Evolutionary conservation across 2,888 invertebrate species (phyloP).

Genomic region (Cheilosia variabilis): DNA sequence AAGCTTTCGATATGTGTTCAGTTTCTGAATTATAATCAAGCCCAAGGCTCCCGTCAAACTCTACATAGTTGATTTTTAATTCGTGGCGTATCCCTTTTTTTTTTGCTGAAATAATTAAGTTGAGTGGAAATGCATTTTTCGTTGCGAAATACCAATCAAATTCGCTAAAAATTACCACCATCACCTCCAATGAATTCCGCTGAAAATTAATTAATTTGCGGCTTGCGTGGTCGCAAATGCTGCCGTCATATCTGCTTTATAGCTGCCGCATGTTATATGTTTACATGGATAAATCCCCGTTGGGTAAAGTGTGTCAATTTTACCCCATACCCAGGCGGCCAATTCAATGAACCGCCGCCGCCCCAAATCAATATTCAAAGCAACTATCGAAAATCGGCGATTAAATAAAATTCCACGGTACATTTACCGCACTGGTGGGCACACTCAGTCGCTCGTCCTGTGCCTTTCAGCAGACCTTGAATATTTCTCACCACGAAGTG

Average conservation of each 20-base stretch:
- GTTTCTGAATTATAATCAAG: too few relatives aligned
- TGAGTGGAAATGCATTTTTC: too few relatives aligned
- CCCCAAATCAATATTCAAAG: constrained; percentile 70
- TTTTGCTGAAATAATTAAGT: too few relatives aligned
- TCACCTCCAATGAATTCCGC: constrained; percentile 40
- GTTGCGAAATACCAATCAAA: constrained; percentile 4
- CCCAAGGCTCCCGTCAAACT: too few relatives aligned
- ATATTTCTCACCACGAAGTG: constrained; percentile 43
- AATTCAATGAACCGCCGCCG: constrained; percentile 18
- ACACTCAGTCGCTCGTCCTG: constrained; percentile 20
- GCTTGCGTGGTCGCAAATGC: constrained; percentile 53
- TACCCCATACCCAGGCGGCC: background rate
- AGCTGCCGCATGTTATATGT: constrained; percentile 21
- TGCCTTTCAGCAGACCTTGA: background rate
- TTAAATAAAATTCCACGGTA: constrained; percentile 73
- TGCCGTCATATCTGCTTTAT: constrained; percentile 40
- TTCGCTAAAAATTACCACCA: background rate
- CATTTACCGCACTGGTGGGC: constrained; percentile 47
- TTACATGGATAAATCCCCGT: constrained; percentile 60
- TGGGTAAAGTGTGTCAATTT: constrained; percentile 66
- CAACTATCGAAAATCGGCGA: constrained; percentile 70
- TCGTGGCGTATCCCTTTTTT: too few relatives aligned
- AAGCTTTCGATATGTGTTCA: too few relatives aligned
- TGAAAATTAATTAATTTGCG: constrained; percentile 70
- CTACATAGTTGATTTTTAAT: too few relatives aligned